Evolutionary conservation across 2,797 vertebrate species (phyloP).

Genomic region (Propithecus perrieri): DNA sequence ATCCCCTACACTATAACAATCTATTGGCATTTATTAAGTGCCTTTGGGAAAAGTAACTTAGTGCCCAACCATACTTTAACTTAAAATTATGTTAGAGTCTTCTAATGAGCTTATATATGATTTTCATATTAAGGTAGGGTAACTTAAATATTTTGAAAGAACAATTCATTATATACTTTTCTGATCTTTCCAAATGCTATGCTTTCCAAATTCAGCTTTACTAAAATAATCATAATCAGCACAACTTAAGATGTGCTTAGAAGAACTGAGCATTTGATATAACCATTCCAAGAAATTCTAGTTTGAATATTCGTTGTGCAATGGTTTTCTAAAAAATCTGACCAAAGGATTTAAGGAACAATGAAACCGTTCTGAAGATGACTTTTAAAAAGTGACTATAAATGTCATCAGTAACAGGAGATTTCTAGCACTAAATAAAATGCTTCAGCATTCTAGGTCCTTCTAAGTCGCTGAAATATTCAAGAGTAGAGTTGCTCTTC

Average conservation of each 20-base stretch:
- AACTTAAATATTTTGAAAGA: constrained; percentile 49
- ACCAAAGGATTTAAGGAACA: constrained; percentile 23
- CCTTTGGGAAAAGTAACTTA: neutral
- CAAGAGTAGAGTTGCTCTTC: neutral
- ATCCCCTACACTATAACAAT: neutral
- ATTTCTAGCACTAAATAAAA: constrained; percentile 1
- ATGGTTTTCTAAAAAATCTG: constrained; percentile 73
- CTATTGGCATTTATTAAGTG: constrained; percentile 60
- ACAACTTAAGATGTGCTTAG: constrained; percentile 64
- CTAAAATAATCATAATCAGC: constrained; percentile 48
- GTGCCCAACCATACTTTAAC: constrained; percentile 29
- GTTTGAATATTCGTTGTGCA: constrained; percentile 64
- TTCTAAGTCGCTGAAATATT: neutral
- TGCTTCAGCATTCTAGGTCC: neutral
- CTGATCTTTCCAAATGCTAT: constrained; percentile 10
- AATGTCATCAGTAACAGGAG: neutral
- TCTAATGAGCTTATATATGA: neutral
- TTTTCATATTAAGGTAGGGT: constrained; percentile 46
- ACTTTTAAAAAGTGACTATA: neutral
- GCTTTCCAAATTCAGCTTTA: constrained; percentile 24
- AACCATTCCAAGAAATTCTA: neutral
- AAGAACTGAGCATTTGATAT: constrained; percentile 66
- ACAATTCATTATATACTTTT: constrained; percentile 14
- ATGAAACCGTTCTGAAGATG: neutral
- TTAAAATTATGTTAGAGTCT: constrained; percentile 49